Evolutionary conservation across 2,113 vertebrate species (phyloP).

Genomic region (Circaetus cinerascens): DNA sequence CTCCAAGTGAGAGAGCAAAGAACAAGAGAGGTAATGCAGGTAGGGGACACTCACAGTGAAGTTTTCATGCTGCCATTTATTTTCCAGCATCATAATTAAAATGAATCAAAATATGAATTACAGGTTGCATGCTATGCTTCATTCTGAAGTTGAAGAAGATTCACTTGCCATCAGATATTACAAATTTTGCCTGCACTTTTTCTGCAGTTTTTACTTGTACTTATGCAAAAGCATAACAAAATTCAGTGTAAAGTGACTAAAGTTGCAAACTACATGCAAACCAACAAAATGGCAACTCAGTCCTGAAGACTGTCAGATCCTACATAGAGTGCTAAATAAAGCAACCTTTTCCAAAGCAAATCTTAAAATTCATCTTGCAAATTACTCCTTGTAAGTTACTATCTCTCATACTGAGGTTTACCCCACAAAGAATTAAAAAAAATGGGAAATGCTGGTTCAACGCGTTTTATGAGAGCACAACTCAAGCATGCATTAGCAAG

Average conservation of each 20-base stretch:
- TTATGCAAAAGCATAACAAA: not conserved
- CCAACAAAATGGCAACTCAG: not conserved
- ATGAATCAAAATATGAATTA: not conserved
- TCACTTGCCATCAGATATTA: not conserved
- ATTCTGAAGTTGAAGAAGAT: not conserved
- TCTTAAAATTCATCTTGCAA: not conserved
- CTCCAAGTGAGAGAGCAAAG: too few species aligned
- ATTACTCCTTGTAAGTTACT: not conserved
- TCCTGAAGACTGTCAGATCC: not conserved
- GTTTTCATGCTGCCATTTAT: not conserved
- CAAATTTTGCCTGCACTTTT: not conserved
- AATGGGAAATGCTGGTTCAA: not conserved
- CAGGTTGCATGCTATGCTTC: not conserved
- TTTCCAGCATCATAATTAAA: not conserved
- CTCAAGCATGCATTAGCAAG: not conserved
- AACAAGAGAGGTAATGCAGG: not conserved
- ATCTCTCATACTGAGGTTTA: not conserved
- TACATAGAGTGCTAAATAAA: not conserved
- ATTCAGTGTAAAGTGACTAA: not conserved
- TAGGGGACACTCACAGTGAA: not conserved
- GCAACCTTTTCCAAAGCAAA: not conserved
- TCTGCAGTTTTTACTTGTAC: not conserved
- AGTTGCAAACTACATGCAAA: not conserved
- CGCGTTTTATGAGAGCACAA: accelerated
- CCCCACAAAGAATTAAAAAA: not conserved